Conservation (phyloP, 2,888 invertebrate species). For the Drosophila pegasa region DNA sequence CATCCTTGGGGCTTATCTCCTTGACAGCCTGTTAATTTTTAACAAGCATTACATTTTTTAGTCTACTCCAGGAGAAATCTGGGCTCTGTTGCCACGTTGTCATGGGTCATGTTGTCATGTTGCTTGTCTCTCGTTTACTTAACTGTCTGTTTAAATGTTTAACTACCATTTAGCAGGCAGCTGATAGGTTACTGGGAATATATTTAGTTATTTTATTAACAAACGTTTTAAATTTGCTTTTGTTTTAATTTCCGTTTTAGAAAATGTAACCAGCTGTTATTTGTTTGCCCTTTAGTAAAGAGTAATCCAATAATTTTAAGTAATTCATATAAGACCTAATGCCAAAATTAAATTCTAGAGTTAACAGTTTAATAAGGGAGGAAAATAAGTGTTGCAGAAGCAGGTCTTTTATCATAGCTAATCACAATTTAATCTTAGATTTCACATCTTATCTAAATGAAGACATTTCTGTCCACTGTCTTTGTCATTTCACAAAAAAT, state of each 20-base stretch:
- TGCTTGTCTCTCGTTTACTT: background rate
- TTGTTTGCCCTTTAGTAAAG: too few species aligned
- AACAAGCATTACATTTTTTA: background rate
- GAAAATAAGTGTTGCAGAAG: too few species aligned
- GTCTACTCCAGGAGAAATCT: background rate
- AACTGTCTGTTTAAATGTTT: background rate
- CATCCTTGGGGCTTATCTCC: background rate
- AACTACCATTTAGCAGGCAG: too few species aligned
- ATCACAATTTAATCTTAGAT: background rate
- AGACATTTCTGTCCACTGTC: slow-evolving; percentile 15
- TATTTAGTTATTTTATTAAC: background rate
- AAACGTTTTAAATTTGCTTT: background rate
- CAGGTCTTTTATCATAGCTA: too few species aligned
- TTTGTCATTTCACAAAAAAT: background rate
- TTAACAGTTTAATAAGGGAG: background rate
- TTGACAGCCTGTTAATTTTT: background rate
- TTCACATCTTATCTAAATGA: background rate
- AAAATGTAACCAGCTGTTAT: background rate
- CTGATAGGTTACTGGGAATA: background rate
- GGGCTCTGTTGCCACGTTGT: background rate
- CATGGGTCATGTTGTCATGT: background rate
- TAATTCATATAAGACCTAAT: too few species aligned
- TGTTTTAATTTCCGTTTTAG: background rate
- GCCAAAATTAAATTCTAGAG: too few species aligned
- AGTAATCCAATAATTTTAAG: too few species aligned